Conservation (phyloP, 2,113 vertebrate species). For the Calypte anna region DNA sequence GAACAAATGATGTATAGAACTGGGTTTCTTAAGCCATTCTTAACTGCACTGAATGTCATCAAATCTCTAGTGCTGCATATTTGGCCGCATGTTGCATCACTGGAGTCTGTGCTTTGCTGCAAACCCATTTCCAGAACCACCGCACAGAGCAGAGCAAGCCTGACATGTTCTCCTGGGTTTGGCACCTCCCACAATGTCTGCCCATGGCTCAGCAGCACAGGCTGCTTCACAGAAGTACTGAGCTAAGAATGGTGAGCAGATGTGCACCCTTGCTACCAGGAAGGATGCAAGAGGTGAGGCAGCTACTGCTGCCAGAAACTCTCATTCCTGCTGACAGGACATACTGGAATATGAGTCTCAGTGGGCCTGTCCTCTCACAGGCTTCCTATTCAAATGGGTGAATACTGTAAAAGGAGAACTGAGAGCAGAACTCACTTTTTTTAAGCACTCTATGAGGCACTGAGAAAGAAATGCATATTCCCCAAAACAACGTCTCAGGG, state of each 20-base stretch:
- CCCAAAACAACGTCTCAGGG: neutral
- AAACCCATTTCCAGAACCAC: neutral
- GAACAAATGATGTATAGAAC: neutral
- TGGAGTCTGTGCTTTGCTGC: neutral
- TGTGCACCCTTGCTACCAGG: too few relatives aligned
- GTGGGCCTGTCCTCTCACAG: neutral
- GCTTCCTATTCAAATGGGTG: neutral
- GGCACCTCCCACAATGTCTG: fast-evolving
- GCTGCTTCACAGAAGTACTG: fast-evolving
- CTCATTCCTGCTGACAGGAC: neutral
- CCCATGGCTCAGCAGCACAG: neutral
- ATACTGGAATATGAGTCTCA: neutral
- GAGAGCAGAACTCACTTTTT: neutral
- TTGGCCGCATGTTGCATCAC: neutral
- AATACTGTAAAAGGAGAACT: neutral
- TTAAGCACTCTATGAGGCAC: neutral
- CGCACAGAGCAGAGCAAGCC: neutral
- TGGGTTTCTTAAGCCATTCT: neutral
- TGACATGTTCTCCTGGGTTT: neutral
- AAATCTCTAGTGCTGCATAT: neutral
- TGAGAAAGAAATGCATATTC: neutral
- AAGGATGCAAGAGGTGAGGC: neutral
- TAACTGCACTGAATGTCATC: neutral
- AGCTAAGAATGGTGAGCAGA: fast-evolving
- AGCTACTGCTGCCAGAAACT: neutral